These are phyloP conservation scores for Synanthedon formicaeformis DNA, from an alignment of 2,888 invertebrate genomes.

Conservation along the genomic window DNA sequence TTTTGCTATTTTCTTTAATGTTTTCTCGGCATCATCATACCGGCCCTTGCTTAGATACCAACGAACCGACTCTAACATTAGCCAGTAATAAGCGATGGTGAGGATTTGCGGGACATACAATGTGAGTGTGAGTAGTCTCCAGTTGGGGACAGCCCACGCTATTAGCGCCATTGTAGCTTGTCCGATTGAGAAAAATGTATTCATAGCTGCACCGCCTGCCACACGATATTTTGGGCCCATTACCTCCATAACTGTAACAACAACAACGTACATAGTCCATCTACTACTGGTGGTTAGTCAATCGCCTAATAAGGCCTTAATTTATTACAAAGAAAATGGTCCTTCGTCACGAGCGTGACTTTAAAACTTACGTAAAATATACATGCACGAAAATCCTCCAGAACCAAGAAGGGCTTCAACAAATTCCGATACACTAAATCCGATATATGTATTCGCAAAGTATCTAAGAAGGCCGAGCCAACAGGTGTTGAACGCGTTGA, in stretches of 20 bases:
- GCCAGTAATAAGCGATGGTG: constrained; percentile 74
- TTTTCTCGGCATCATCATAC: constrained; percentile 72
- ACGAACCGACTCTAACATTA: constrained; percentile 77
- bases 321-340: too few species aligned
- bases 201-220: constrained; percentile 75
- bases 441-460: constrained; percentile 71
- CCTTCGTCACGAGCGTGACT: too few species aligned
- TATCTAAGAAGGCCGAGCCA: constrained; percentile 73
- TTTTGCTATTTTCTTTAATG: constrained; percentile 72
- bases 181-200: constrained; percentile 77
- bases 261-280: too few species aligned
- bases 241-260: constrained; percentile 76
- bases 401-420: constrained; percentile 75
- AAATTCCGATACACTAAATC: constrained; percentile 76
- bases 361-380: constrained; percentile 71
- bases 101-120: constrained; percentile 77
- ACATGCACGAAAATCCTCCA: constrained; percentile 77
- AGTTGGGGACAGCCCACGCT: constrained; percentile 76
- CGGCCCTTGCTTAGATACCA: constrained; percentile 81
- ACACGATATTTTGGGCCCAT: constrained; percentile 79
- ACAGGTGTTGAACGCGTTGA: constrained; percentile 69
- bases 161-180: constrained; percentile 74
- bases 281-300: background rate
- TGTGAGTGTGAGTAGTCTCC: constrained; percentile 75
- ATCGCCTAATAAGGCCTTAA: too few species aligned